These are phyloP conservation scores for Drosophila willistoni DNA, from an alignment of 1,140 invertebrate genomes.

Conservation along the genomic window DNA sequence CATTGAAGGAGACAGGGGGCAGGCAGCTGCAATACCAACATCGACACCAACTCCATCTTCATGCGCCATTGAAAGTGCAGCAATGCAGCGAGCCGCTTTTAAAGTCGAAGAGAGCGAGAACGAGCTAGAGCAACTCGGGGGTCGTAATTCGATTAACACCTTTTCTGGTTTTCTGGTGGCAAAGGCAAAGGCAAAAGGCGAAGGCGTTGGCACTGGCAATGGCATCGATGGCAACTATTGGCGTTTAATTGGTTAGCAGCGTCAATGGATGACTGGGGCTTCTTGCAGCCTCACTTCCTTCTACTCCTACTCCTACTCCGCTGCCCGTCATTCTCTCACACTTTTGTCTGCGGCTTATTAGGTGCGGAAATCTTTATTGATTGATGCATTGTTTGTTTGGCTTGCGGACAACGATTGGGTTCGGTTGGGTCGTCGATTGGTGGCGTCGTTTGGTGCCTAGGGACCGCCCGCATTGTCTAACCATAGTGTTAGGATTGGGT, in stretches of 20 bases:
- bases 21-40: slow-evolving; percentile 42
- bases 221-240: slow-evolving; percentile 53
- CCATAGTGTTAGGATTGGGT: slow-evolving; percentile 11
- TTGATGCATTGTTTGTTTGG: slow-evolving; percentile 78
- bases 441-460: not conserved
- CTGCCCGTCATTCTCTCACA: not conserved
- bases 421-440: not conserved
- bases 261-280: slow-evolving; percentile 57
- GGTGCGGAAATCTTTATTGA: slow-evolving; percentile 82
- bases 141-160: slow-evolving; percentile 79
- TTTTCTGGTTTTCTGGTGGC: slow-evolving; percentile 36
- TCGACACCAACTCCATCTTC: not conserved
- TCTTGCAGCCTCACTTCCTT: not conserved
- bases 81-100: slow-evolving; percentile 16
- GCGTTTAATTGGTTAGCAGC: slow-evolving; percentile 72
- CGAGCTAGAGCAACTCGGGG: slow-evolving; percentile 2
- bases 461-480: slow-evolving; percentile 59
- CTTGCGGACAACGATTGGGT: slow-evolving; percentile 44
- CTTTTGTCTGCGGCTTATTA: slow-evolving; percentile 72
- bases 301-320: not conserved
- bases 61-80: slow-evolving; percentile 45
- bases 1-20: slow-evolving; percentile 13
- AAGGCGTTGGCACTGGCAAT: slow-evolving; percentile 11
- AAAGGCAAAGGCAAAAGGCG: slow-evolving; percentile 14
- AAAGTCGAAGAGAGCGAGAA: slow-evolving; percentile 18